phyloP scores from a whole-genome alignment of 2,888 invertebrate genomes.

The Phaedon cochleariae region DNA sequence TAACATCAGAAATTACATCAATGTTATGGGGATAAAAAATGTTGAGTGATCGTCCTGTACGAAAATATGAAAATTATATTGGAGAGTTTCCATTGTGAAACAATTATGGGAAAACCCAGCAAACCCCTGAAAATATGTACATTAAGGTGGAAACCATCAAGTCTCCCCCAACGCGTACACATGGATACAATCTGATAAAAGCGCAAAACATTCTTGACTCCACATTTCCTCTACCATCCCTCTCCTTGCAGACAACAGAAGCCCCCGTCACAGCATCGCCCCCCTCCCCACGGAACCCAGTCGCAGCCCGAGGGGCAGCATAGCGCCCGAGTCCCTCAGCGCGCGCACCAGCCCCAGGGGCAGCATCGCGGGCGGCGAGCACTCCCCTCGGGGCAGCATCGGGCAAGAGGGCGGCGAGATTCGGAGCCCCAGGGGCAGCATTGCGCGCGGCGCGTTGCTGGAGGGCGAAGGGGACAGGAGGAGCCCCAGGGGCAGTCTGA shows the following conservation, averaged over 20 bases:
- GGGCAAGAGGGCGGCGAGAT: conserved; percentile 65
- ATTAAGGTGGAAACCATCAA: too few species aligned
- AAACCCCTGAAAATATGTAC: too few species aligned
- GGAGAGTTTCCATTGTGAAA: too few species aligned
- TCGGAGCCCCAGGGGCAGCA: conserved; percentile 70
- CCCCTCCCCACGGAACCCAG: conserved; percentile 64
- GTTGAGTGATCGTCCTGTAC: too few species aligned
- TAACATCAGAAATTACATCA: too few species aligned
- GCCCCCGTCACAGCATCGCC: conserved; percentile 70
- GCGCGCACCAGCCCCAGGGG: conserved; percentile 69
- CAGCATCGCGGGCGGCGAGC: conserved; percentile 64
- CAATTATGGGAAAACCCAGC: too few species aligned
- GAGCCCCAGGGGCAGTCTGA: conserved; percentile 69
- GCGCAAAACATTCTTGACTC: too few species aligned
- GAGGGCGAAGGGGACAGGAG: conserved; percentile 59
- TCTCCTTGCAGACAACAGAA: conserved; percentile 61
- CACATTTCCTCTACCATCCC: too few species aligned
- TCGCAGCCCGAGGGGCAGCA: conserved; percentile 69
- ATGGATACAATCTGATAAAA: too few species aligned
- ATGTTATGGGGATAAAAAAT: too few species aligned
- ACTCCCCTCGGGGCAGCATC: conserved; percentile 69
- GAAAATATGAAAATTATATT: too few species aligned
- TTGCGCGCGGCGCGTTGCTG: conserved; percentile 66
- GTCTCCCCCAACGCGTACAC: too few species aligned
- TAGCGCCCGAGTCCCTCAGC: conserved; percentile 63